Percentiles rank a stretch among this genome's conserved stretches.
Conservation (phyloP, 2,797 vertebrate species). For the Sebastes diploproa region DNA sequence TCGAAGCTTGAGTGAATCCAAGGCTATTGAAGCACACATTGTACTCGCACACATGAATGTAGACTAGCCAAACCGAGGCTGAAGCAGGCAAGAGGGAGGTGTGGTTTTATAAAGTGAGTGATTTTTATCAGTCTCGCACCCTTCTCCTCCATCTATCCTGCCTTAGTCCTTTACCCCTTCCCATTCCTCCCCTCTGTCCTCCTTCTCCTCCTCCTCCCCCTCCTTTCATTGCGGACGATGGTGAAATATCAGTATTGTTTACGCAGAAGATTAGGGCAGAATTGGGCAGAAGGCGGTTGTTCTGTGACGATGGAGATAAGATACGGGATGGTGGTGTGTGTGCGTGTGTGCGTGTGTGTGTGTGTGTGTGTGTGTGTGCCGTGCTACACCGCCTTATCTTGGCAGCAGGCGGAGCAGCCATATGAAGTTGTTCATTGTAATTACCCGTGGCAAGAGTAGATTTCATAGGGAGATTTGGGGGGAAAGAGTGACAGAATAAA, state of each 20-base stretch:
- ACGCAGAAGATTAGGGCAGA: conserved; percentile 98
- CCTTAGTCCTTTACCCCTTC: conserved; percentile 62
- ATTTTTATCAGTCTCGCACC: conserved; percentile 83
- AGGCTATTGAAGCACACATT: neutral
- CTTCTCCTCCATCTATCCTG: conserved; percentile 63
- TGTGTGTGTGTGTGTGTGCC: conserved; percentile 33
- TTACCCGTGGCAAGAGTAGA: conserved; percentile 95
- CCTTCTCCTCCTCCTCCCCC: conserved; percentile 35
- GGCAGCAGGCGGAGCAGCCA: conserved; percentile 87
- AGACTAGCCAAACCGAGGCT: neutral
- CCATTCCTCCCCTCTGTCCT: conserved; percentile 2
- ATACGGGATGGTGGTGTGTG: conserved; percentile 81
- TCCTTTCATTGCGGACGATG: conserved; percentile 83
- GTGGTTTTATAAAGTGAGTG: conserved; percentile 58
- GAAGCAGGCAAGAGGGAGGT: conserved; percentile 19
- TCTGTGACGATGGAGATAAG: conserved; percentile 98
- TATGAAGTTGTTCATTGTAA: conserved; percentile 99
- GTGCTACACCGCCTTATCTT: conserved; percentile 87
- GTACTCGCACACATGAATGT: neutral
- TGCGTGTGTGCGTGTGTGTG: conserved; percentile 23
- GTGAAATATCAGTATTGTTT: conserved; percentile 99
- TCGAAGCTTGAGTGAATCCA: neutral
- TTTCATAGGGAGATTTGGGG: conserved; percentile 88
- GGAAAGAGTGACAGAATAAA: conserved; percentile 35
- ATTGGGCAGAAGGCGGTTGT: conserved; percentile 98